Base-by-base conservation (phyloP, 2,888 invertebrate species). In the Thereva unica region DNA sequence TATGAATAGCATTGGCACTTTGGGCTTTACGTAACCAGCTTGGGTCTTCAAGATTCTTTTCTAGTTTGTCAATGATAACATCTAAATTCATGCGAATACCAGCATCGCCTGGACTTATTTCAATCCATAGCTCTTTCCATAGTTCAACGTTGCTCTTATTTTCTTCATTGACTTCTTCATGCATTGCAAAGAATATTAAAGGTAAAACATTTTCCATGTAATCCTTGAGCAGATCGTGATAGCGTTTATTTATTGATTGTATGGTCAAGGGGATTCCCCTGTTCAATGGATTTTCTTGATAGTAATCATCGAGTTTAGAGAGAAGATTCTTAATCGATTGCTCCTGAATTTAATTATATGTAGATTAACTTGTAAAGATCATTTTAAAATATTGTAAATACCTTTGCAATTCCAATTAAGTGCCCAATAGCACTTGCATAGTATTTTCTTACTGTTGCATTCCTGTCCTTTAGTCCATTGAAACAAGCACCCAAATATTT, bases 121-220 rank as follows among this genome's bases (percentile, higher is more conserved):
- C 95, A 53, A 87, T 86, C 95, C 95, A 96, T 47, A 95, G 84
- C 76, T 95, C 95, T 70, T 90, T 91, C 88, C 92, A 96, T 69
- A 89, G 81, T 75, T 90, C 89, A 69, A 90, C 84, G 8, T 87
- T 87, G 8, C 75, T 75, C 71, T 83, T 83, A 69, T 85, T 85
- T 70, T 85, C 85, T 34, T 87, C 86, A 10, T 85, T 86, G 75
- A 88, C 87, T 73, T 89, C 88, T 12, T 88, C 90, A 75, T 95
- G 95, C 92, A 94, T 95, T 8, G 94, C 96, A 71, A 94, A 86
- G 78, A 95, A 96, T 34, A 92, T 89, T 66, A 95, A 83, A 0
- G 96, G 95, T 72, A 95, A 84, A 7, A 93, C 84, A 37, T 88
- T 80, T 6, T 84, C 85, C 40, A 91, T 87, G 76, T 93, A 90